Evolutionary conservation across 1,140 invertebrate genomes (phyloP).

Genomic region (Agrypnia vestita): DNA sequence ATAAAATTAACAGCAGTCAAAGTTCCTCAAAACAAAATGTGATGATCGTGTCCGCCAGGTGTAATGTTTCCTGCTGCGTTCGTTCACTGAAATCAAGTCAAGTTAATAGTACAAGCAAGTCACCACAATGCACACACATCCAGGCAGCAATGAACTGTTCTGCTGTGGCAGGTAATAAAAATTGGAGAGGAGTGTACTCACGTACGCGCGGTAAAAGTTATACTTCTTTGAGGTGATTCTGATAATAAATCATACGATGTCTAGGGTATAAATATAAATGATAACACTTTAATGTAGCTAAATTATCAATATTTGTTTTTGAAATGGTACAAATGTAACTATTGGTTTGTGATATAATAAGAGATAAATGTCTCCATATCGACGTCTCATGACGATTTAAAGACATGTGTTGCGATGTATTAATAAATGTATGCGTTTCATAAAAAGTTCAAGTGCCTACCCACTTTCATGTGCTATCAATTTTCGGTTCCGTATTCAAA

Average conservation of each 20-base stretch:
- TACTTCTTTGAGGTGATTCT: not conserved
- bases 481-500: too few relatives aligned
- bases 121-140: constrained; percentile 77
- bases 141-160: constrained; percentile 78
- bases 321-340: too few relatives aligned
- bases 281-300: too few relatives aligned
- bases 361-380: not conserved
- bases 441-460: too few relatives aligned
- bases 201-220: too few relatives aligned
- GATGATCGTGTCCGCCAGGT: not conserved
- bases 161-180: constrained; percentile 44
- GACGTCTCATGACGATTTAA: not conserved
- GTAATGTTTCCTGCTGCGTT: constrained; percentile 1
- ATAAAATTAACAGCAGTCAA: constrained; percentile 16
- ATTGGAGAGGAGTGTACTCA: not conserved
- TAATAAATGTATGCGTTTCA: not conserved
- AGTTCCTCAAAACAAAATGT: not conserved
- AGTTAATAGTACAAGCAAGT: not conserved
- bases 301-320: too few relatives aligned
- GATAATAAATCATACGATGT: not conserved
- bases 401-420: not conserved
- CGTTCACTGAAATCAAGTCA: constrained; percentile 55
- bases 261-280: not conserved
- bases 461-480: too few relatives aligned
- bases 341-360: too few relatives aligned